Percentiles rank a stretch among this genome's conserved stretches.
phyloP scores from a whole-genome alignment of 2,797 vertebrate genomes.

The Stomatorhinus walkeri region DNA sequence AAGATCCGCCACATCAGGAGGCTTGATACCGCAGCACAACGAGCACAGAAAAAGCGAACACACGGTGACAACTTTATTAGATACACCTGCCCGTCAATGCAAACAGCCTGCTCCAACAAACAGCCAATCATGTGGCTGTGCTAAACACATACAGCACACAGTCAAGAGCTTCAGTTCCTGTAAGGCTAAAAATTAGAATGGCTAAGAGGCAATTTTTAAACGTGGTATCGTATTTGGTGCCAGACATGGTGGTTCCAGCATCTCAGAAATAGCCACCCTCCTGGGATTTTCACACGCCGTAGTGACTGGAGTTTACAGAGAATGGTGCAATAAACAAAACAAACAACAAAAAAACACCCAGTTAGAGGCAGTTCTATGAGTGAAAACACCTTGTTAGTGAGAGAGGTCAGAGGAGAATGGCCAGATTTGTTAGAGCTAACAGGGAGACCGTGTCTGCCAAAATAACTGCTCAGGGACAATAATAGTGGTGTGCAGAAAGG shows the following conservation, averaged over 20 bases:
- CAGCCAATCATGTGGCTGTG: background rate
- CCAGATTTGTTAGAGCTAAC: background rate
- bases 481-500: background rate
- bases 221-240: background rate
- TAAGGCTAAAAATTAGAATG: background rate
- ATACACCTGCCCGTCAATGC: background rate
- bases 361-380: background rate
- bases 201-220: background rate
- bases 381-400: background rate
- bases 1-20: background rate
- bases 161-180: background rate
- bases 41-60: background rate
- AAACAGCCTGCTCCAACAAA: background rate
- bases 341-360: background rate
- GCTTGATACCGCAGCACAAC: background rate
- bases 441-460: background rate
- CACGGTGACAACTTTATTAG: background rate
- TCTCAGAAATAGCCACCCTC: background rate
- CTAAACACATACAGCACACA: background rate
- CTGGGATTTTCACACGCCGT: background rate
- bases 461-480: background rate
- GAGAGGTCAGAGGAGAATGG: background rate
- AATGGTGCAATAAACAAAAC: background rate
- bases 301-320: slow-evolving; percentile 2
- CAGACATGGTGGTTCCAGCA: slow-evolving; percentile 2